Conservation (phyloP, 2,797 vertebrate genomes). For the Sebastes steindachneri region DNA sequence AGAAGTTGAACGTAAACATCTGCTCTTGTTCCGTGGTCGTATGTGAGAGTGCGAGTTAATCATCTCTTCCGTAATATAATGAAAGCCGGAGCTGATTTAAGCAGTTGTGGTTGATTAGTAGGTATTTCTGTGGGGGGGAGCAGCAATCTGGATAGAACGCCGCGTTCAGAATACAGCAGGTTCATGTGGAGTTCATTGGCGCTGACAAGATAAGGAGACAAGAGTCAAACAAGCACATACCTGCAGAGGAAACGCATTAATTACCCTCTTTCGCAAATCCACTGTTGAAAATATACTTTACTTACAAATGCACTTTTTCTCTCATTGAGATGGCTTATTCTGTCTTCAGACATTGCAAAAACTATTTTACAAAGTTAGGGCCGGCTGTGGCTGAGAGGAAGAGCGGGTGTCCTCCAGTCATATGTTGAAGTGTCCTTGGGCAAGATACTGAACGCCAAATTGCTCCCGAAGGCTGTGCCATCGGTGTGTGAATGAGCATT, state of each 20-base stretch:
- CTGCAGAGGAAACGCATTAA: conserved; percentile 52
- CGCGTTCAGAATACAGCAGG: background rate
- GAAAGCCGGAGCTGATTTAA: conserved; percentile 30
- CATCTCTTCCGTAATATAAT: background rate
- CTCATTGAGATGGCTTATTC: background rate
- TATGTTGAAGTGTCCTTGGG: no score
- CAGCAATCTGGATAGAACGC: conserved; percentile 1
- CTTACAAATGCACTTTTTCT: conserved; percentile 1
- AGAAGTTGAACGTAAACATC: conserved; percentile 34
- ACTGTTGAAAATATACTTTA: background rate
- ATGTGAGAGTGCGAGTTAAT: background rate
- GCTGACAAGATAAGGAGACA: conserved; percentile 8
- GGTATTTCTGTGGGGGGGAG: background rate
- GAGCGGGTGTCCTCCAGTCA: no score
- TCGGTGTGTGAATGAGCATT: no score
- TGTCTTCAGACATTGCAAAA: background rate
- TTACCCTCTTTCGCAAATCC: conserved; percentile 5
- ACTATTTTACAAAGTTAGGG: background rate
- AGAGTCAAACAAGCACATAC: conserved; percentile 15
- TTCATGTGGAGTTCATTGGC: conserved; percentile 48
- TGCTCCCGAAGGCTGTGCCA: no score
- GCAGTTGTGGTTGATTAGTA: conserved; percentile 16
- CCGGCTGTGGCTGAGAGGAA: no score
- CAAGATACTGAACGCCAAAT: no score
- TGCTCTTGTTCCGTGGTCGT: background rate